Conservation (phyloP, 2,113 vertebrate species). For the Apodemus sylvaticus region DNA sequence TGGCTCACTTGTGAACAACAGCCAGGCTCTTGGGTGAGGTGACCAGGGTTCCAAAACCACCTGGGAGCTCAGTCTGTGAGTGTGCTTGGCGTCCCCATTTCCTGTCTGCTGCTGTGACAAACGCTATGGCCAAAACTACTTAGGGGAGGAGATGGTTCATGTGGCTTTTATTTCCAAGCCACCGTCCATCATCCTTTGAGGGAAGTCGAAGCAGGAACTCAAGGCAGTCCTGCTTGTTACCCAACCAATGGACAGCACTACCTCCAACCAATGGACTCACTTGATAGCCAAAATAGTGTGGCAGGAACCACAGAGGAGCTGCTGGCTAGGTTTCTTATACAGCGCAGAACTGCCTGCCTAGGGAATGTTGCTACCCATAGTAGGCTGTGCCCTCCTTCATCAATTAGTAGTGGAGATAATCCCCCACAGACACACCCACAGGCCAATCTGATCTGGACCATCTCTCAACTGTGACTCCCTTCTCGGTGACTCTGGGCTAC, state of each 20-base stretch:
- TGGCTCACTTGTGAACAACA: neutral
- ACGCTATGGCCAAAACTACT: neutral
- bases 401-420: neutral
- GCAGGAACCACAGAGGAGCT: neutral
- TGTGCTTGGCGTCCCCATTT: neutral
- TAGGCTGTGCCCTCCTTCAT: neutral
- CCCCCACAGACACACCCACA: neutral
- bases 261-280: neutral
- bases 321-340: neutral
- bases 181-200: no score
- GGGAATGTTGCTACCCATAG: neutral
- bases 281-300: neutral
- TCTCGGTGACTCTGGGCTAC: neutral
- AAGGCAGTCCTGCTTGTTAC: neutral
- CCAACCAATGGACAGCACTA: neutral
- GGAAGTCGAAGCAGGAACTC: neutral
- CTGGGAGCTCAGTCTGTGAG: neutral
- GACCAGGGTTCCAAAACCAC: neutral
- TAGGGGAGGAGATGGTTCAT: neutral
- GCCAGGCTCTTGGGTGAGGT: neutral
- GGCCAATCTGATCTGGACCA: neutral
- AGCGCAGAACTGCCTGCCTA: neutral
- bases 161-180: neutral
- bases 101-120: neutral
- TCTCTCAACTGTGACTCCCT: neutral